These are phyloP conservation scores for Pterobdella sp. DNA, from an alignment of 2,888 invertebrate species.

Conservation along the genomic window DNA sequence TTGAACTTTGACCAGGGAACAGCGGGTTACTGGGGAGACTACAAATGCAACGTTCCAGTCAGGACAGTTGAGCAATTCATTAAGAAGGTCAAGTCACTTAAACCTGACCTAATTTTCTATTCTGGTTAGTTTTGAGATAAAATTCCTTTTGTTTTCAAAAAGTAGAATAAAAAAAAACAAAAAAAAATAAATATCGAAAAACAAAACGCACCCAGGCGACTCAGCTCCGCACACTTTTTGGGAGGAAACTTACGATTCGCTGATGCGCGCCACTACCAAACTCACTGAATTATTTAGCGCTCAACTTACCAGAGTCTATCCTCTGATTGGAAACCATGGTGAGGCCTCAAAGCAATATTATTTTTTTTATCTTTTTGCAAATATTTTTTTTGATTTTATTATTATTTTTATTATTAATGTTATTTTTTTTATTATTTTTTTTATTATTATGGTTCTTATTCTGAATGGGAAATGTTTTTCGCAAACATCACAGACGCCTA, in stretches of 20 bases:
- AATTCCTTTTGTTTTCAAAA: too few relatives aligned
- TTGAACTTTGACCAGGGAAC: slow-evolving; percentile 27
- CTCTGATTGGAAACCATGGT: slow-evolving; percentile 37
- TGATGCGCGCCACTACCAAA: slow-evolving; percentile 27
- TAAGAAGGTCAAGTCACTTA: slow-evolving; percentile 14
- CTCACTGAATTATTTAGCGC: slow-evolving; percentile 24
- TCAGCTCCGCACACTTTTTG: slow-evolving; percentile 37
- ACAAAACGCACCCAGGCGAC: too few relatives aligned
- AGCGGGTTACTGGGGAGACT: slow-evolving; percentile 32
- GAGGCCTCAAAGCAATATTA: background rate
- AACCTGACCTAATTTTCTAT: slow-evolving; percentile 29
- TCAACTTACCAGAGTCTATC: slow-evolving; percentile 27
- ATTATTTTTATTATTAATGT: background rate
- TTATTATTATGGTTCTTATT: background rate
- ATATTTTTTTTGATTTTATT: background rate
- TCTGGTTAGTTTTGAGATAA: too few relatives aligned
- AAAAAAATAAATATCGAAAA: too few relatives aligned
- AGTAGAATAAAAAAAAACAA: too few relatives aligned
- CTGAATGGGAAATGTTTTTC: background rate
- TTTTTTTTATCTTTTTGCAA: background rate
- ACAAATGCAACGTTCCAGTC: slow-evolving; percentile 33
- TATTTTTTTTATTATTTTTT: background rate
- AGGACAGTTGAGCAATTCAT: slow-evolving; percentile 33
- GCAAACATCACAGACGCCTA: slow-evolving; percentile 29
- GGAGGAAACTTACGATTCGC: slow-evolving; percentile 35